Evolutionary conservation across 35 echinoderm and acorn worm genomes (phyloP).

Genomic region (Apostichopus californicus): DNA sequence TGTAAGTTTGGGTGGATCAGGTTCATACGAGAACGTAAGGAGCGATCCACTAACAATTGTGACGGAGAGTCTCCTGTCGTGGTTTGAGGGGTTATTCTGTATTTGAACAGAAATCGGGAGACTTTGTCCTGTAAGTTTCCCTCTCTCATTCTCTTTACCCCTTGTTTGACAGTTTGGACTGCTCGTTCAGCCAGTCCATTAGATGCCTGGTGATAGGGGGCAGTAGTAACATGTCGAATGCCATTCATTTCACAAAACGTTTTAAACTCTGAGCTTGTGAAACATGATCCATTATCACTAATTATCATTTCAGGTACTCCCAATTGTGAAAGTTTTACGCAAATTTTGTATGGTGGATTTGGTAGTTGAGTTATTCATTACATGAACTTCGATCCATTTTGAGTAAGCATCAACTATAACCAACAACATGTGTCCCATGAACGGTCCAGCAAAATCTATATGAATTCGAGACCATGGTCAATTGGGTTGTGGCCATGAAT

Average conservation of each 20-base stretch:
- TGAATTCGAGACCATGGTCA: no score
- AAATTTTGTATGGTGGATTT: constrained; percentile 35
- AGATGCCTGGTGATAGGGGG: constrained; percentile 24
- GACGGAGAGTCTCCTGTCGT: constrained; percentile 39
- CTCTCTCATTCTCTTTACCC: no score
- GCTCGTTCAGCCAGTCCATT: neutral
- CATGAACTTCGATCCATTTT: constrained; percentile 53
- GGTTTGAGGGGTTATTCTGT: constrained; percentile 68
- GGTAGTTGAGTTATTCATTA: constrained; percentile 37
- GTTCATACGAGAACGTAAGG: constrained; percentile 18
- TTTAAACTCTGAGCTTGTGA: constrained; percentile 44
- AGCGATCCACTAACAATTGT: constrained; percentile 54
- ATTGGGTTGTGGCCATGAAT: constrained; percentile 47
- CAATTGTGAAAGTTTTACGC: neutral
- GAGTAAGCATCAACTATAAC: constrained; percentile 61
- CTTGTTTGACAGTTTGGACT: no score
- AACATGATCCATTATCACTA: constrained; percentile 11
- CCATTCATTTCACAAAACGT: constrained; percentile 44
- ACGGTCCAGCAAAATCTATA: constrained; percentile 65
- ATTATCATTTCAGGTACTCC: neutral
- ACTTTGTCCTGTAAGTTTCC: constrained; percentile 48
- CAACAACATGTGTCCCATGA: constrained; percentile 55
- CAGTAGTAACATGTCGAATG: constrained; percentile 59
- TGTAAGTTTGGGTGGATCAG: constrained; percentile 33
- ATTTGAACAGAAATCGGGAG: constrained; percentile 65